phyloP scores from a whole-genome alignment of 2,888 invertebrate species.

The Trachelus tabidus region DNA sequence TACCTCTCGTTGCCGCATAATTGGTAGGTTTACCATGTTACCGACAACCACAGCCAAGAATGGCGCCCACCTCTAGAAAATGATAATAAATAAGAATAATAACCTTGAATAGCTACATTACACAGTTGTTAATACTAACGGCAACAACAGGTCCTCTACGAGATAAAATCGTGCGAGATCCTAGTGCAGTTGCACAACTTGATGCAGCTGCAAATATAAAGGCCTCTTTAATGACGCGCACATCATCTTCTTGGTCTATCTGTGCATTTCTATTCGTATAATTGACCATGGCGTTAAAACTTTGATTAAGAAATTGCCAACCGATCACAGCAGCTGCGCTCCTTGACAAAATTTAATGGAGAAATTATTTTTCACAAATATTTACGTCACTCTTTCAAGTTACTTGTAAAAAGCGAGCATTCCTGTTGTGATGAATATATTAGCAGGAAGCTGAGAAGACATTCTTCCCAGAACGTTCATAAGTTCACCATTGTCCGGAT shows the following conservation, averaged over 20 bases:
- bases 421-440: conserved; percentile 30
- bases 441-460: conserved; percentile 36
- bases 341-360: conserved; percentile 15
- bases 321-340: conserved; percentile 24
- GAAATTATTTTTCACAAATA: not conserved
- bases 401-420: conserved; percentile 45
- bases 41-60: conserved; percentile 37
- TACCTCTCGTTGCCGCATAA: conserved; percentile 41
- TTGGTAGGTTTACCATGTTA: conserved; percentile 39
- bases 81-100: not conserved
- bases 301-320: conserved; percentile 37
- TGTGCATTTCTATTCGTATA: conserved; percentile 35
- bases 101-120: not conserved
- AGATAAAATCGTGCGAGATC: conserved; percentile 29
- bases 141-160: conserved; percentile 25
- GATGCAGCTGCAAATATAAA: conserved; percentile 33
- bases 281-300: conserved; percentile 39
- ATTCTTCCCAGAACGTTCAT: conserved; percentile 39
- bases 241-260: conserved; percentile 19
- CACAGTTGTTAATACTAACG: conserved; percentile 22
- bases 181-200: conserved; percentile 32
- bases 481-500: conserved; percentile 38
- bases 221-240: conserved; percentile 24
- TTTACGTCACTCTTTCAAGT: not conserved
- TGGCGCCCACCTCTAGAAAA: conserved; percentile 35